Evolutionary conservation across 2,888 invertebrate genomes (phyloP).

Genomic region (Drosophila siamana): DNA sequence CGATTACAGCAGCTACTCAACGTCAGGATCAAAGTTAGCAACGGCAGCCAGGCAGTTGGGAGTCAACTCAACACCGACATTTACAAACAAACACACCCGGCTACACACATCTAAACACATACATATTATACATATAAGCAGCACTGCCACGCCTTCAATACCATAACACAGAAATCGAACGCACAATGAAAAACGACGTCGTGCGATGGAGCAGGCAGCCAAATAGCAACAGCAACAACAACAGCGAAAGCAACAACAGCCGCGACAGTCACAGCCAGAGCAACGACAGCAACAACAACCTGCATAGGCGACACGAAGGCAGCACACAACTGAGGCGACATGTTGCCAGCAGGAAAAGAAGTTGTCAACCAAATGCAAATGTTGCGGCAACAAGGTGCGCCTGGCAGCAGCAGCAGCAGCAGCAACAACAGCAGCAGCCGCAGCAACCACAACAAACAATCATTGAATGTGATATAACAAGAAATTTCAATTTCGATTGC

Average conservation of each 20-base stretch:
- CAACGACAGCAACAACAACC: too few relatives aligned
- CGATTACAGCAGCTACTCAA: constrained; percentile 43
- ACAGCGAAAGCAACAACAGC: constrained; percentile 30
- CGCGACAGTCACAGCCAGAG: constrained; percentile 20
- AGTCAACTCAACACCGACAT: constrained; percentile 20
- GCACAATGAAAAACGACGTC: constrained; percentile 85
- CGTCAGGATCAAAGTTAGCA: constrained; percentile 30
- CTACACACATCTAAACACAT: background rate
- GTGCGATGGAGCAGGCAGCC: constrained; percentile 83
- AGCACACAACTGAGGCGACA: constrained; percentile 46
- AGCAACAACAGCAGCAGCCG: constrained; percentile 42
- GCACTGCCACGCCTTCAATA: constrained; percentile 40
- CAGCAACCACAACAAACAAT: constrained; percentile 69
- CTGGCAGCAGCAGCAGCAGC: background rate
- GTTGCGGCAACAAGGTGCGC: constrained; percentile 39
- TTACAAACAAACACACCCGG: constrained; percentile 2
- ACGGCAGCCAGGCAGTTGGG: constrained; percentile 6
- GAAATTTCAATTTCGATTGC: constrained; percentile 74
- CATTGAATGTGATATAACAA: constrained; percentile 79
- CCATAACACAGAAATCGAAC: constrained; percentile 60
- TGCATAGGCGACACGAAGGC: background rate
- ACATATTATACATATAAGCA: background rate
- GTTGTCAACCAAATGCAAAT: constrained; percentile 43
- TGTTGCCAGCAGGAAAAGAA: constrained; percentile 57
- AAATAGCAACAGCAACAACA: constrained; percentile 52